Percentiles rank a stretch among this genome's conserved stretches.
These are phyloP conservation scores for Notocelia uddmanniana DNA, from an alignment of 2,888 invertebrate species.

Conservation along the genomic window DNA sequence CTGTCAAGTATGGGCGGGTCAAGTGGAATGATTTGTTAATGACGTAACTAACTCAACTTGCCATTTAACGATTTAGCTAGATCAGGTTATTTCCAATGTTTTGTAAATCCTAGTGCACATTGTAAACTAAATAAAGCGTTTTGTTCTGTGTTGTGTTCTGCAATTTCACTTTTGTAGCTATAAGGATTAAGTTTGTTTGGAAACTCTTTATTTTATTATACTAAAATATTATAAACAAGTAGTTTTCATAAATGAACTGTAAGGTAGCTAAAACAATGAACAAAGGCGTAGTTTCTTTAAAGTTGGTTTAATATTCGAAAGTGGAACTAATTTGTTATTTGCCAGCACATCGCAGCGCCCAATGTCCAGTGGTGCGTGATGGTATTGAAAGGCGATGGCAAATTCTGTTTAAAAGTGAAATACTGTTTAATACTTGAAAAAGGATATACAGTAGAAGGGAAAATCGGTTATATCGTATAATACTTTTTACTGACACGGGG, in stretches of 20 bases:
- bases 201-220: slow-evolving; percentile 3
- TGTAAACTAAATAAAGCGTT: background rate
- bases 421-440: too few species aligned
- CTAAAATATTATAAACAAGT: background rate
- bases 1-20: slow-evolving; percentile 42
- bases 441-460: too few species aligned
- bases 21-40: slow-evolving; percentile 49
- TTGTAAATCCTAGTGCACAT: slow-evolving; percentile 18
- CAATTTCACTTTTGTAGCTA: background rate
- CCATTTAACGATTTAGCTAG: slow-evolving; percentile 40
- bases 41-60: slow-evolving; percentile 47
- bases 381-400: slow-evolving; percentile 15
- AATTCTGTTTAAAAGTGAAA: background rate
- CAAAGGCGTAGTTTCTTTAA: slow-evolving; percentile 10
- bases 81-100: slow-evolving; percentile 18
- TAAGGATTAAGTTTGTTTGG: slow-evolving; percentile 1
- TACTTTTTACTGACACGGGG: too few species aligned
- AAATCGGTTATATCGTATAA: too few species aligned
- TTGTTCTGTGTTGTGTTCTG: background rate
- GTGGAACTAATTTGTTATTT: slow-evolving; percentile 42
- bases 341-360: slow-evolving; percentile 32
- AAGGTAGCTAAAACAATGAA: slow-evolving; percentile 3
- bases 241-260: slow-evolving; percentile 1
- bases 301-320: slow-evolving; percentile 35
- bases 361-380: slow-evolving; percentile 33